Conservation (phyloP, 2,797 vertebrate genomes). For the Dendrocincla tyrannina region DNA sequence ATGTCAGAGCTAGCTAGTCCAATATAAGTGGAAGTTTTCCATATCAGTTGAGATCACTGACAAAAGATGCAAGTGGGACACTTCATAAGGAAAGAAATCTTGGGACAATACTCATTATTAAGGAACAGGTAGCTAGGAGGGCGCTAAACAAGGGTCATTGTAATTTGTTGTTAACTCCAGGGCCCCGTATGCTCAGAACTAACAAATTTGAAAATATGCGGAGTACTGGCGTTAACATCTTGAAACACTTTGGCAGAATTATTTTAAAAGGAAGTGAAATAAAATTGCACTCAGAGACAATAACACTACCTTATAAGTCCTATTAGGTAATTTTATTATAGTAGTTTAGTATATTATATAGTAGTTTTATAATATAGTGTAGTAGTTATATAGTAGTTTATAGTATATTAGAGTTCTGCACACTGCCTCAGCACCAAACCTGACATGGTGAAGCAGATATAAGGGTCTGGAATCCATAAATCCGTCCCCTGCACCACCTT, state of each 20-base stretch:
- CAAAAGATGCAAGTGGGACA: neutral
- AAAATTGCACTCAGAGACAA: neutral
- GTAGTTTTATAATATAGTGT: too few species aligned
- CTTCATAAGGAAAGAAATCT: neutral
- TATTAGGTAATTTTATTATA: neutral
- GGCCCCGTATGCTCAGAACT: neutral
- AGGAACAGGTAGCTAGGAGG: neutral
- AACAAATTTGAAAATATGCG: neutral
- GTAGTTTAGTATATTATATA: too few species aligned
- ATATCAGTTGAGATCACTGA: neutral
- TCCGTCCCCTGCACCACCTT: neutral
- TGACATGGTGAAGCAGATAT: neutral
- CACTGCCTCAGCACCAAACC: neutral
- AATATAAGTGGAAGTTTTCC: neutral
- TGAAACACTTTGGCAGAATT: neutral
- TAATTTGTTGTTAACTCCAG: neutral
- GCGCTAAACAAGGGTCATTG: neutral
- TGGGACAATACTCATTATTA: neutral
- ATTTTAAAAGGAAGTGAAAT: neutral
- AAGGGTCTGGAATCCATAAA: neutral
- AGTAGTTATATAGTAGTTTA: too few species aligned
- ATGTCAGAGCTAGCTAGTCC: neutral
- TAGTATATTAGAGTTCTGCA: neutral
- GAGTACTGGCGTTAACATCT: neutral
- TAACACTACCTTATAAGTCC: neutral